Base-by-base conservation (phyloP, 2,888 invertebrate genomes). In the Sarcophaga carnaria region DNA sequence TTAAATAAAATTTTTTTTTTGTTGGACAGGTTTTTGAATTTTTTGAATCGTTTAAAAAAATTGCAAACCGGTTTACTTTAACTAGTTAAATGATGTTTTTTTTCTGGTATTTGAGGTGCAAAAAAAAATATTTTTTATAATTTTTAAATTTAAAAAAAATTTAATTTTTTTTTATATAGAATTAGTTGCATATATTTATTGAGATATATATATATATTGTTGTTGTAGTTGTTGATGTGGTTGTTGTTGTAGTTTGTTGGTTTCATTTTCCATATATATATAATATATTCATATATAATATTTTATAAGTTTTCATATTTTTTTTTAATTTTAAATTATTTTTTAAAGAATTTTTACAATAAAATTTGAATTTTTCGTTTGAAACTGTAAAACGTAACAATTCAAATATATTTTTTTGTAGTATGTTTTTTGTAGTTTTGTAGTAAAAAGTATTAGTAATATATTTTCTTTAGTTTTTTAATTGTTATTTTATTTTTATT, bases 211-310 rank as follows among this genome's bases (percentile, higher is more conserved):
- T 17, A 60, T 62, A 69, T 83, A 83, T 83, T 85, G 74, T 87
- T 87, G 74, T 82, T 85, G 84, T 86, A 82, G 78, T 88, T 87
- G 81, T 84, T 86, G 80, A 83, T 88, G 86, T 83, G 84, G 79
- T 87, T 87, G 84, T 85, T 85, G 88, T 88, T 82, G 87, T 84
- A 75, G 85, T 54, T 86, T 87, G 72, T 85, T 85, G 83, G 66
- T 66, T 72, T 60, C 45, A 62, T 75, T 81, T 81, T 25, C 75
- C 78, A 75, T 80, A 54, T 84, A 25, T 17, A 54, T 84, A 25
- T 17, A 54, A 4, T 17, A 62, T 72, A 59, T 79, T 10, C 75
- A 60, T 22, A 59, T 77, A 64, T 14, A 54, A 14, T 54, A 17
- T 17, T 17, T 54, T 49, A 64, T 54, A 63, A 71, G n/a, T 59